These are phyloP conservation scores for Halocynthia roretzi DNA, from an alignment of 23 tunicate species.

Conservation along the genomic window DNA sequence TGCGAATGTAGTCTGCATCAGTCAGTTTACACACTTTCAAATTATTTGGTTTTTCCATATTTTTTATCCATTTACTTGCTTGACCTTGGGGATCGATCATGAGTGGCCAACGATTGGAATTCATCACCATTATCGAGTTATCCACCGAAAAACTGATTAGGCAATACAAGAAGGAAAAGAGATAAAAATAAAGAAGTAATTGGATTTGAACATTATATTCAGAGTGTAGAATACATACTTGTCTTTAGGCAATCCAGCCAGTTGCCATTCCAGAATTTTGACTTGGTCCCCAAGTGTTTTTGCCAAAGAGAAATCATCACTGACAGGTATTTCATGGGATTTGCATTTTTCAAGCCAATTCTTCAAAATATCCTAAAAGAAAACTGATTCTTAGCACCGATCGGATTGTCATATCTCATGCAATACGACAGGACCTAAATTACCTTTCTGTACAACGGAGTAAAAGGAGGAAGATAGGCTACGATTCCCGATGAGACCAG, in stretches of 20 bases:
- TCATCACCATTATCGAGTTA: slow-evolving; percentile 78
- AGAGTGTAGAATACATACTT: slow-evolving; percentile 25
- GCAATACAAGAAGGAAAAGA: no score
- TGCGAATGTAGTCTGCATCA: slow-evolving; percentile 56
- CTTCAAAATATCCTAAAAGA: slow-evolving; percentile 37
- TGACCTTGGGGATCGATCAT: slow-evolving; percentile 96
- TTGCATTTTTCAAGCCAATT: slow-evolving; percentile 76
- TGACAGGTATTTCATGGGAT: slow-evolving; percentile 59
- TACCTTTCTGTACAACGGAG: slow-evolving; percentile 70
- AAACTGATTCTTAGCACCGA: not conserved
- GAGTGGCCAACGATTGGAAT: slow-evolving; percentile 85
- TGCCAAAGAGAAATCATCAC: slow-evolving; percentile 61
- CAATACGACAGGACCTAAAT: not conserved
- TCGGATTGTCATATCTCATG: not conserved
- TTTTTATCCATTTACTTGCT: slow-evolving; percentile 84
- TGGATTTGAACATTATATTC: not conserved
- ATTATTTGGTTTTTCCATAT: slow-evolving; percentile 79
- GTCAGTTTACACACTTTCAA: slow-evolving; percentile 79
- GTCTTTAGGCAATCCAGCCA: slow-evolving; percentile 91
- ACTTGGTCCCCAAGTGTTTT: slow-evolving; percentile 91
- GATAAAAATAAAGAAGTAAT: not conserved
- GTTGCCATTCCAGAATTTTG: slow-evolving; percentile 84
- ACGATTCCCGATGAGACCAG: slow-evolving; percentile 78
- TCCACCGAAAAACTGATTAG: slow-evolving; percentile 58
- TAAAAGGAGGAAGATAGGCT: slow-evolving; percentile 82